Evolutionary conservation across 2,797 vertebrate genomes (phyloP).

Genomic region (Xenops minutus): DNA sequence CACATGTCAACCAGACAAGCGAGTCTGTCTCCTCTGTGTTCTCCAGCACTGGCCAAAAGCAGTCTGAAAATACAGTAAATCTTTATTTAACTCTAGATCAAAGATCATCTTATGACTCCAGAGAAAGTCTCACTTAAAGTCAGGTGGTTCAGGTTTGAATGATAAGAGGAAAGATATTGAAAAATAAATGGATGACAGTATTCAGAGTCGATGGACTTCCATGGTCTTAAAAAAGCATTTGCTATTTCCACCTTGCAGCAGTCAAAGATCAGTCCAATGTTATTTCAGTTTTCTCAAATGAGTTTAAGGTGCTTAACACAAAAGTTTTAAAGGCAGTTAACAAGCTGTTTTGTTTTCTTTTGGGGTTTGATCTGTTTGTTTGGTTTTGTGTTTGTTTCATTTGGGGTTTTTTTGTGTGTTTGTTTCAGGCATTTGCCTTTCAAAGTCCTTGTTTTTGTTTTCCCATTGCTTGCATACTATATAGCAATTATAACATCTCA

Average conservation of each 20-base stretch:
- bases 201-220: neutral
- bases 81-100: conserved; percentile 49
- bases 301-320: neutral
- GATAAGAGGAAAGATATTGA: neutral
- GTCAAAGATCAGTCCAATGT: neutral
- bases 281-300: neutral
- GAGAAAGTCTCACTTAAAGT: neutral
- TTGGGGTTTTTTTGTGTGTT: neutral
- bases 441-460: neutral
- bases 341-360: neutral
- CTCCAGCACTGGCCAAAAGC: conserved; percentile 12
- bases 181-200: neutral
- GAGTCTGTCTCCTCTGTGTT: neutral
- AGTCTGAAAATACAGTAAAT: conserved; percentile 30
- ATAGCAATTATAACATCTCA: neutral
- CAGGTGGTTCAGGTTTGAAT: neutral
- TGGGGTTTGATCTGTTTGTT: neutral
- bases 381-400: too few relatives aligned
- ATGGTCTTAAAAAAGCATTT: neutral
- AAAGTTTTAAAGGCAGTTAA: neutral
- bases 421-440: neutral
- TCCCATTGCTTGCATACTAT: neutral
- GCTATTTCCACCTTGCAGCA: neutral
- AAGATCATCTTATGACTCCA: neutral
- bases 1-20: neutral